Base-by-base conservation (phyloP, 2,113 vertebrate species). In the Lathamus discolor region DNA sequence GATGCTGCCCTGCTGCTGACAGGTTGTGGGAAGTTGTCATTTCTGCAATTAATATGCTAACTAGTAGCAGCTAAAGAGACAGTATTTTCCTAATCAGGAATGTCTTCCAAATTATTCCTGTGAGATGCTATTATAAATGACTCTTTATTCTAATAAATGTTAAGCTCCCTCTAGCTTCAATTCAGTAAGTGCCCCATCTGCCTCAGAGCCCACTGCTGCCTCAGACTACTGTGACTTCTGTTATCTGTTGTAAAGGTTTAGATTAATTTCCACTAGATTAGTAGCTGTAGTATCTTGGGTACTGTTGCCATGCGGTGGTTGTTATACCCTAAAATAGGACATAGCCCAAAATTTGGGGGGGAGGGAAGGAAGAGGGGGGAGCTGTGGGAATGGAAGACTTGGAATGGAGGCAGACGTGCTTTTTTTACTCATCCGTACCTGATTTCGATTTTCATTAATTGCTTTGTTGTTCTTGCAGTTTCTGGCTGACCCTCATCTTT, bases 401-500 rank as follows among this genome's bases (percentile, higher is more conserved):
- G 52, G 19, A 54, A 61, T 49, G 13, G 28, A 81, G 29, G 13
- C n/a, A 59, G 24, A 69, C 1, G 0, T 61, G 27, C 13, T 49
- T 57, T 90, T 92, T 75, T 62, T 27, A 44, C 49, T 77, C 87
- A 59, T 15, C 22, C 7, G 7, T 81, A 62, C 28, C 31, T 49
- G 39, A 20, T 59, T 63, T 64, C 70, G 61, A 55, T 48, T 85
- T 55, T 29, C 39, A 35, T 79, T 95, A 92, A 92, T 84, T 49
- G 27, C 57, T 85, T 89, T 78, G 93, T 95, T 84, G 94, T 74
- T 95, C 66, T 98, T 98, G 79, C 97, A 99, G 99, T 99, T 99
- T 96, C 98, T 99, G 79, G 98, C 98, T 44, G 99, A 99, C 97
- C 99, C 99, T 13, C 99, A 99, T 97, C 99, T 99, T 88, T 99